Evolutionary conservation across 2,888 invertebrate genomes (phyloP), one percentile per base, ranked within the genome.

Genomic region (Synergus gifuensis): DNA sequence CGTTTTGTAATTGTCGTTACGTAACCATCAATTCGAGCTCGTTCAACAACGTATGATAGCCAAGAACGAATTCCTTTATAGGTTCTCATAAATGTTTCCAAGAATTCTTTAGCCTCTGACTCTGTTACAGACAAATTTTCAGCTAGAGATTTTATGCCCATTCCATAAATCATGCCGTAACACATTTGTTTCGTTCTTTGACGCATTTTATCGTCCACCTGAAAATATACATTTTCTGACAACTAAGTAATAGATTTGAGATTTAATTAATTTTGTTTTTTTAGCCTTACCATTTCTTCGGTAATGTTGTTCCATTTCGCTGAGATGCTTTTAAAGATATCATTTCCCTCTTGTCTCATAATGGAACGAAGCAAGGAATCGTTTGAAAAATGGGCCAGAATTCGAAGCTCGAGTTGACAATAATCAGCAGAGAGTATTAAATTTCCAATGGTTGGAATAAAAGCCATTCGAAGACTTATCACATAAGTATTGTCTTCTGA

Each of bases 121-220:
- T 97, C 97, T 0, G 94, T 94, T 12, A 98, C 95, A 79, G 95
- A 95, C 54, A 99, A 93, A 83, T 96, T 95, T 81, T 97, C 96
- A 0, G 96, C 95, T 46, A 99, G 93, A 0, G 97, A 94, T 88
- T 95, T 96, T 80, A 95, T 94, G 2, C 99, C 98, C 96, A 99
- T 99, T 9, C 99, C 99, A 91, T 99, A 99, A 79, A 99, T 96
- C 88, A 99, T 98, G 8, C 98, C 99, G 92, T 99, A 99, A 91
- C 98, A 98, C 46, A 99, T 94, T 93, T 98, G 96, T 92, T 98
- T 98, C 5, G 98, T 96, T 88, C 96, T 96, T 88, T 98, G 97
- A 67, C 99, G 94, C 86, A 97, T 94, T 79, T 94, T 94, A 79
- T 96, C 95, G 60, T 96, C 95, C 0, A 99, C 96, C 94, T 95